Conservation (phyloP, 1,140 invertebrate species). For the Neodiprion lecontei region DNA sequence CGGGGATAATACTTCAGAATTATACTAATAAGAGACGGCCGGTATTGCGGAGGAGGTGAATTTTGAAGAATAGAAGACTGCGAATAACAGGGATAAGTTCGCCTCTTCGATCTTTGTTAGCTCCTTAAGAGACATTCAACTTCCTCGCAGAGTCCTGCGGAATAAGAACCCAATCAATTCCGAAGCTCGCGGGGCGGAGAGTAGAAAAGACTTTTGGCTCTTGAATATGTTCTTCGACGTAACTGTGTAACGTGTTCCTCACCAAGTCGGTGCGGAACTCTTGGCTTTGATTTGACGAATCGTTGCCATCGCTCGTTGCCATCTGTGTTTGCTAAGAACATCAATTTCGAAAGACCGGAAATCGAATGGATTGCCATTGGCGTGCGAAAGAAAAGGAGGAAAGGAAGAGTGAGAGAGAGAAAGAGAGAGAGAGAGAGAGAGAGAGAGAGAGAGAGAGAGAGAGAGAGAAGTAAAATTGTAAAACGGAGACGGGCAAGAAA, state of each 20-base stretch:
- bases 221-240: too few species aligned
- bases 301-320: background rate
- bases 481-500: too few species aligned
- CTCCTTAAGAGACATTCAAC: background rate
- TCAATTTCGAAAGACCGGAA: background rate
- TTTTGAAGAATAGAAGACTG: background rate
- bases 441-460: too few species aligned
- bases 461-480: too few species aligned
- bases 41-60: background rate
- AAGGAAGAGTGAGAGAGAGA: too few species aligned
- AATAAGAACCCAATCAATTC: background rate
- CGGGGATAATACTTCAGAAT: too few species aligned
- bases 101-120: background rate
- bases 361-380: constrained; percentile 1
- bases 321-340: constrained; percentile 3
- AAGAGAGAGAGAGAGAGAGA: too few species aligned
- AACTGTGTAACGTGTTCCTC: too few species aligned
- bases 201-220: too few species aligned
- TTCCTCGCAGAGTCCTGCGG: background rate
- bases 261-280: background rate
- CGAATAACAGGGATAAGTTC: background rate
- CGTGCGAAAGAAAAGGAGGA: background rate
- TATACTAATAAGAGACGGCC: too few species aligned
- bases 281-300: constrained; percentile 4
- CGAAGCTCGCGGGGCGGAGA: background rate